A percentile compares a stretch with the other conserved stretches of the same genome.
Evolutionary conservation across 2,888 invertebrate species (phyloP).

Genomic region (Pardosa pseudoannulata): DNA sequence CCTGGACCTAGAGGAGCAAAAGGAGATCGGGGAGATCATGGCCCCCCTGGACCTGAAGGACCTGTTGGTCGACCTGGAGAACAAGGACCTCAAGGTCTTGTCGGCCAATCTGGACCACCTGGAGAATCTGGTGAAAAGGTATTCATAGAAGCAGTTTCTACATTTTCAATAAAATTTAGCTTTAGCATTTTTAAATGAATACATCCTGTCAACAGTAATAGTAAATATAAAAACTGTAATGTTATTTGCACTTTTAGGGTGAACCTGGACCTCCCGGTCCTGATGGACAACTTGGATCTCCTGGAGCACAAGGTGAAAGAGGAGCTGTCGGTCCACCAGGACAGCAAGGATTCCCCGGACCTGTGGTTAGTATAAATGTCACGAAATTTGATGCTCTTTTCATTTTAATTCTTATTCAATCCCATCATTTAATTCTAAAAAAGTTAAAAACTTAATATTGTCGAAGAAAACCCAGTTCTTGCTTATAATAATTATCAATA

Average conservation of each 20-base stretch:
- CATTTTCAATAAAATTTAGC: too few relatives aligned
- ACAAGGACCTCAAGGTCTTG: conserved; percentile 76
- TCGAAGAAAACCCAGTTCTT: too few relatives aligned
- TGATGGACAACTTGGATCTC: conserved; percentile 76
- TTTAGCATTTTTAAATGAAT: too few relatives aligned
- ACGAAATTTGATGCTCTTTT: too few relatives aligned
- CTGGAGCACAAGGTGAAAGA: conserved; percentile 85
- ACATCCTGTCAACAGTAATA: too few relatives aligned
- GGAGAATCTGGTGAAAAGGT: conserved; percentile 81
- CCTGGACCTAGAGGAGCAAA: conserved; percentile 85
- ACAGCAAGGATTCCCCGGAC: conserved; percentile 72
- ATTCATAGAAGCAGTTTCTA: too few relatives aligned
- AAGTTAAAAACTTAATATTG: too few relatives aligned
- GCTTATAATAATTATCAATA: too few relatives aligned
- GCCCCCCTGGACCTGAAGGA: conserved; percentile 86
- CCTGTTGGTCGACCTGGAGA: conserved; percentile 79
- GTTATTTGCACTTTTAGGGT: conserved; percentile 32
- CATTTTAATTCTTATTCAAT: too few relatives aligned
- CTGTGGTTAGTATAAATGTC: too few relatives aligned
- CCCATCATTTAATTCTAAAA: too few relatives aligned
- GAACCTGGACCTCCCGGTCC: conserved; percentile 68
- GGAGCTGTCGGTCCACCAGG: conserved; percentile 86
- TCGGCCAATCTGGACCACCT: conserved; percentile 81
- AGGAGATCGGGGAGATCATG: conserved; percentile 85
- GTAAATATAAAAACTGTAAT: too few relatives aligned